Percentiles rank a stretch among this genome's conserved stretches.
phyloP scores from a whole-genome alignment of 2,888 invertebrate genomes.

The Bursaphelenchus okinawaensis region DNA sequence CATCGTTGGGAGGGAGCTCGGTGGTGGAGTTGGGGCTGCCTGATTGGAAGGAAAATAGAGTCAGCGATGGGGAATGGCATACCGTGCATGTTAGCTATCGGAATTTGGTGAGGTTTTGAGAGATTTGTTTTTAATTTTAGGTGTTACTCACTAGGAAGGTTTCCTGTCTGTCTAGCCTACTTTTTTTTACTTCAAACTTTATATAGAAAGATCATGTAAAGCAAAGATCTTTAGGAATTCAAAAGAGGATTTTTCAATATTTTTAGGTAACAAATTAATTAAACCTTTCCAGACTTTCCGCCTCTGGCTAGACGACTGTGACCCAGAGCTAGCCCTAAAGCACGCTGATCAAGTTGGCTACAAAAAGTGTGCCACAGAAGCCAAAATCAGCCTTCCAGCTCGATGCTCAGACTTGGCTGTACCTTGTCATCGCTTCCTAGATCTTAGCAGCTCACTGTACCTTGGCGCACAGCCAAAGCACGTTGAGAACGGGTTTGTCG shows the following conservation, averaged over 20 bases:
- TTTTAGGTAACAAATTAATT: too few species aligned
- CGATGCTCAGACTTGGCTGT: conserved; percentile 40
- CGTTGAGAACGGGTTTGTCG: conserved; percentile 30
- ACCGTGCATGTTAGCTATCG: conserved; percentile 38
- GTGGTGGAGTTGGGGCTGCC: conserved; percentile 31
- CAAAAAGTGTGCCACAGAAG: conserved; percentile 39
- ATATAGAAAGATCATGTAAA: too few species aligned
- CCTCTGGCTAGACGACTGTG: conserved; percentile 43
- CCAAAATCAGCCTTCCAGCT: conserved; percentile 37
- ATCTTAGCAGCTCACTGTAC: conserved; percentile 39
- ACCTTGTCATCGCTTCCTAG: conserved; percentile 51
- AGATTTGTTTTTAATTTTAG: too few species aligned
- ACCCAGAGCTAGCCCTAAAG: conserved; percentile 32
- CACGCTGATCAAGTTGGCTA: conserved; percentile 19
- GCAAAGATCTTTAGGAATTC: neutral
- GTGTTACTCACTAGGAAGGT: too few species aligned
- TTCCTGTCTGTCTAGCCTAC: too few species aligned
- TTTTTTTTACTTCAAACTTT: too few species aligned
- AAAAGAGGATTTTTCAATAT: too few species aligned
- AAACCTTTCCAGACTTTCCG: conserved; percentile 34
- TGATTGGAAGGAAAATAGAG: conserved; percentile 41
- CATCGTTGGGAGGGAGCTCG: conserved; percentile 26
- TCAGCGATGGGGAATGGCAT: conserved; percentile 55
- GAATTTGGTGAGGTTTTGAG: conserved; percentile 44
- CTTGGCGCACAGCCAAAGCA: conserved; percentile 40